These are phyloP conservation scores for Tipula unca DNA, from an alignment of 2,888 invertebrate species.

Conservation along the genomic window DNA sequence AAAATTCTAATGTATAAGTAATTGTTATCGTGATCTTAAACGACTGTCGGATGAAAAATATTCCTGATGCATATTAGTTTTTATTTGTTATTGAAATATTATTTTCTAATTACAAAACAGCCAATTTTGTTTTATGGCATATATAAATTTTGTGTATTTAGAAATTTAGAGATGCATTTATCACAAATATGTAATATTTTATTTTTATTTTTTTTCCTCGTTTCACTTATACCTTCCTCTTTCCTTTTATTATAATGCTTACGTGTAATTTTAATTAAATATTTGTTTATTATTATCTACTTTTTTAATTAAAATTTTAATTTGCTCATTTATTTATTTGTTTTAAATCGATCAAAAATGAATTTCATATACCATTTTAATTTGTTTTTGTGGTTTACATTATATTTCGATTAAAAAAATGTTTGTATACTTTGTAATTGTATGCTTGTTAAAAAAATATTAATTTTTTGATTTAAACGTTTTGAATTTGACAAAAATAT, in stretches of 20 bases:
- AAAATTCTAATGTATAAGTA: no score
- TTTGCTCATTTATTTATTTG: constrained; percentile 16
- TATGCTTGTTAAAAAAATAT: neutral
- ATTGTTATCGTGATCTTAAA: no score
- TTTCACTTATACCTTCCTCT: constrained; percentile 8
- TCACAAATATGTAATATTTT: constrained; percentile 15
- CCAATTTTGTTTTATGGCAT: neutral
- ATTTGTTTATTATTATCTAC: constrained; percentile 2
- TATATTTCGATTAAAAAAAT: neutral
- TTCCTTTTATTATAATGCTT: constrained; percentile 14
- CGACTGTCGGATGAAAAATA: no score
- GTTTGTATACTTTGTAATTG: neutral
- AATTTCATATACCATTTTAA: neutral
- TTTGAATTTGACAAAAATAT: neutral
- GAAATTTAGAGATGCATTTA: constrained; percentile 16
- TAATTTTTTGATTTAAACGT: neutral
- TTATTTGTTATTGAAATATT: neutral
- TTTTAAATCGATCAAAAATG: neutral
- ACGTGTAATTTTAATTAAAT: neutral
- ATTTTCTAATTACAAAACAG: neutral
- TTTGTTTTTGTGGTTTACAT: neutral
- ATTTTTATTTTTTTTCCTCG: constrained; percentile 8
- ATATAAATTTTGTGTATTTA: neutral
- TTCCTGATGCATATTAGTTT: no score
- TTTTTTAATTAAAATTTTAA: constrained; percentile 20